Base-by-base conservation (phyloP, 2,797 vertebrate species). In the Lateolabrax maculatus region DNA sequence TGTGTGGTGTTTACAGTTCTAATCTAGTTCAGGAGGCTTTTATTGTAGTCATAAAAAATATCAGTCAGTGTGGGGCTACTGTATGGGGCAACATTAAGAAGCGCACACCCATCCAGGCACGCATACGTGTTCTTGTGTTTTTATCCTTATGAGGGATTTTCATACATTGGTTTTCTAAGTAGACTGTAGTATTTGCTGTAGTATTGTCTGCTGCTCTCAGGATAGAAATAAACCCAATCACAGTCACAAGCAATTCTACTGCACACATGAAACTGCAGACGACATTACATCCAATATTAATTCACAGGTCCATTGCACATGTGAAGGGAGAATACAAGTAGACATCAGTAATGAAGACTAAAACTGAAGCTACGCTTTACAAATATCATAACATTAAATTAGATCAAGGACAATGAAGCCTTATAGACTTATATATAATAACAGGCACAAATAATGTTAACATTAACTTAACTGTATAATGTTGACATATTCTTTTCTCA, bases 21-120 rank as follows among this genome's bases (percentile, higher is more conserved):
- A 65, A 77, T 83, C 41, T 57, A 36, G 29, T 63, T 58, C 60
- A 69, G 11, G 51, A 81, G 64, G 68, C 62, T 57, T 86, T 87
- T 87, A 85, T 68, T 81, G 68, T 34, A 41, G 36, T 41, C 69
- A 61, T 90, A 80, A 83, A 84, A 57, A 74, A 77, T 55, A 75
- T 58, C 55, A 56, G 58, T 75, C 72, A 48, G 27, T 68, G 67
- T 34, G n/a, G 23, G 5, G 63, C 34, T 63, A 43, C 60, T 34
- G 53, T 41, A 39, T 39, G 41, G 8, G 34, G 62, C 41, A 60
- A 37, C 48, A 66, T 67, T 25, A 56, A 57, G 51, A 23, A 9
- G 10, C 6, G 31, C 31, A 46, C 15, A 61, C 60, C 58, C 41
- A 36, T 13, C 3, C 48, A 23, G 25, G 41, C 15, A 61, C 60